A percentile compares a stretch with the other conserved stretches of the same genome.
Evolutionary conservation across 2,888 invertebrate species (phyloP).

Genomic region (Leptinotarsa rubiginosa): DNA sequence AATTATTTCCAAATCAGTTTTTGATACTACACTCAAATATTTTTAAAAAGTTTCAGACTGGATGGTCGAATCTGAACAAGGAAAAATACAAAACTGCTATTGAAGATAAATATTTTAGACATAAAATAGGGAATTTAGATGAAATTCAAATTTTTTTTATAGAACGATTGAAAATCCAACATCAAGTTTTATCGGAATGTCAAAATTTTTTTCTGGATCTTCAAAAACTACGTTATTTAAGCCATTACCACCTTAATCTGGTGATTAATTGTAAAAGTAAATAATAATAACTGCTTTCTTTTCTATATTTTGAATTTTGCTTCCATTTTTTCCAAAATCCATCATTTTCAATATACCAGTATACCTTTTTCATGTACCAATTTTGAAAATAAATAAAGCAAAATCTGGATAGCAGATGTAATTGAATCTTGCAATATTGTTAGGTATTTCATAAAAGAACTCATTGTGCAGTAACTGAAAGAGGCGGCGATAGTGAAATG

Average conservation of each 20-base stretch:
- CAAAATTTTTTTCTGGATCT: not conserved
- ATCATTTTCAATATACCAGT: not conserved
- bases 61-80: too few relatives aligned
- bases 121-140: too few relatives aligned
- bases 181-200: not conserved
- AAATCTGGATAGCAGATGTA: not conserved
- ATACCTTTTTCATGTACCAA: not conserved
- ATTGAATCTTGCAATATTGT: not conserved
- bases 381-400: not conserved
- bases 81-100: too few relatives aligned
- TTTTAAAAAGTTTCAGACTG: too few relatives aligned
- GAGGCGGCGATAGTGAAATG: too few relatives aligned
- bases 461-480: not conserved
- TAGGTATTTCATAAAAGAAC: not conserved
- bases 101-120: too few relatives aligned
- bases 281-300: not conserved
- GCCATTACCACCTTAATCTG: not conserved
- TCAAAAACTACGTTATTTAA: not conserved
- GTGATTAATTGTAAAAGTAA: not conserved
- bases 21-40: too few relatives aligned
- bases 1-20: too few relatives aligned
- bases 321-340: not conserved
- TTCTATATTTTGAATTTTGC: not conserved
- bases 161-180: too few relatives aligned
- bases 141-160: too few relatives aligned